Base-by-base conservation (phyloP, 2,113 vertebrate genomes). In the Sorex fumeus region DNA sequence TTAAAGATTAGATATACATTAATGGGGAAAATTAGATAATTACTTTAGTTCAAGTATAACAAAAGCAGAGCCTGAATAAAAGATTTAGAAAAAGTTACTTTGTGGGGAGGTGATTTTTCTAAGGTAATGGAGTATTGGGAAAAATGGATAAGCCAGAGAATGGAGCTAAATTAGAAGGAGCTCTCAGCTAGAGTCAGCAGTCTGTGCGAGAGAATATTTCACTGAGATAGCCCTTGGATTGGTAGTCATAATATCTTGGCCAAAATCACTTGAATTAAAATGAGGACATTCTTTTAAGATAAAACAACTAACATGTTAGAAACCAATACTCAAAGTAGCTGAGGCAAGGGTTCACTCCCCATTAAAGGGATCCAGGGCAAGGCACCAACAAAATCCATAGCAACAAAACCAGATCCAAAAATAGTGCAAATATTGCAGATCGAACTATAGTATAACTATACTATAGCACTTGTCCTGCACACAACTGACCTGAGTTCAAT, bases 51-150 rank as follows among this genome's bases (percentile, higher is more conserved):
- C 27, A 80, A 67, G 8, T 53, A 32, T 60, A 30, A n/a, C 13
- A 66, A 10, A 78, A 6, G 23, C 60, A 72, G 28, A 95, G 1
- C 15, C n/a, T 77, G 27, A 90, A 21, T 74, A 78, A 93, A 18
- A 71, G 23, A 36, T 74, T 66, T 78, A 28, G 19, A 43, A 1
- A 3, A 7, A 7, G 10, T 19, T 62, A 15, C 19, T 62, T 23
- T 62, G 60, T 23, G 60, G 18, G 60, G 18, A 25, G 18, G 60
- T 62, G 19, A 50, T 13, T 50, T 50, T 50, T 50, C 47, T 50
- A 50, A 50, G 18, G 60, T 62, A 62, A 62, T 62, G 60, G 57
- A 50, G 47, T 50, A 50, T 12, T 7, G 57, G 21, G 27, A 28
- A 75, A 75, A 40, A 8, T 62, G 18, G 28, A 8, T 32, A 18